Conservation (phyloP, 1,140 invertebrate genomes). For the Tribolium madens region DNA sequence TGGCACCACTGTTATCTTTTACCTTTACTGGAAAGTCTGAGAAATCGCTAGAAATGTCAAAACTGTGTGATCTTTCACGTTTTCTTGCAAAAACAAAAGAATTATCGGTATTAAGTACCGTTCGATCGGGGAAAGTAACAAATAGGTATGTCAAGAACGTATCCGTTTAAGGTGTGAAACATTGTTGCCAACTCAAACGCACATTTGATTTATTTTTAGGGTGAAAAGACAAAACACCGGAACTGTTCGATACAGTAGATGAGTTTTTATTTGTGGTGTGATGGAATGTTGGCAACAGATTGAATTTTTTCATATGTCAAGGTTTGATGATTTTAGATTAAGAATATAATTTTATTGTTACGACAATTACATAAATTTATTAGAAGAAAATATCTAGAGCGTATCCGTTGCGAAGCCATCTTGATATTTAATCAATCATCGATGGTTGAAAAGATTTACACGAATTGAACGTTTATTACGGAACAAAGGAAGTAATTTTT, state of each 20-base stretch:
- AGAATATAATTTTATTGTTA: not conserved
- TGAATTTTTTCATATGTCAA: not conserved
- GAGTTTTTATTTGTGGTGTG: not conserved
- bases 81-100: conserved; percentile 14
- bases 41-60: not conserved
- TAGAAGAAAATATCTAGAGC: not conserved
- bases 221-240: no score
- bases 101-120: conserved; percentile 4
- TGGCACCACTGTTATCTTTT: not conserved
- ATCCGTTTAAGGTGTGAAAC: conserved; percentile 29
- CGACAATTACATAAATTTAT: not conserved
- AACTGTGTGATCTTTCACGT: not conserved
- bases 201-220: no score
- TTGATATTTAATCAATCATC: not conserved
- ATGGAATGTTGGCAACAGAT: not conserved
- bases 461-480: no score
- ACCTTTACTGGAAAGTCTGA: not conserved
- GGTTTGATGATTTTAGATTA: not conserved
- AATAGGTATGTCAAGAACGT: conserved; percentile 34
- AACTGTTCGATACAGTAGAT: not conserved
- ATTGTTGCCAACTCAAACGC: conserved; percentile 5
- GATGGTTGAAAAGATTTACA: not conserved
- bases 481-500: no score
- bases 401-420: not conserved
- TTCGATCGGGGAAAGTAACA: conserved; percentile 23